Evolutionary conservation across 2,888 invertebrate species (phyloP), one percentile per base, ranked within the genome.

Genomic region (Heteromyza rotundicornis): DNA sequence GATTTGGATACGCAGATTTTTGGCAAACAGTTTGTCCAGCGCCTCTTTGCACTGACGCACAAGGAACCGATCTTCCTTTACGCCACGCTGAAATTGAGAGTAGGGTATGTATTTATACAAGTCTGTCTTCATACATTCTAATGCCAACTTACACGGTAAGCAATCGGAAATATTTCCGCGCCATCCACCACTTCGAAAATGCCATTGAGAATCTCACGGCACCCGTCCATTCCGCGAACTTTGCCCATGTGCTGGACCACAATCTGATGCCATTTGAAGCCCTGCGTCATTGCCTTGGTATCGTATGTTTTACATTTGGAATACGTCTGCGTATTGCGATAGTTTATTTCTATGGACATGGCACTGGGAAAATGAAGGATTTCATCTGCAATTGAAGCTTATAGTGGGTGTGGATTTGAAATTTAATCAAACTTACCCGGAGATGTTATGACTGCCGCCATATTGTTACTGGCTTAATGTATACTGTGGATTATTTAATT

Each of bases 221-320:
- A 68, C 0, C 72, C 66, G 47, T 74, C 2, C 17, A 67, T 44
- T 2, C 65, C 76, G 7, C 67, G 60, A 0, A 74, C 54, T 49
- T 68, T 71, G 0, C 75, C 76, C 17, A 69, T 64, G 58, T 81
- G 81, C 32, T 75, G 67, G 2, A 80, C 72, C 1, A 67, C 44
- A 23, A 81, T 68, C 56, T 78, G 74, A 56, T 80, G 76, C 81
- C 81, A 81, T 2, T 73, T 70, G 24, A 68, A 74, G 0, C 73
- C 70, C 5, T 68, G 58, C 27, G 72, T 75, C 57, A 76, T 75
- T 0, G 69, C 55, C 2, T 69, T 64, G 0, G 61, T 14, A 35
- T 75, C 75, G 36, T 81, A 81, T 2, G 32, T 53, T 19, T 58
- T 72, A 22, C 72, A 74, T 24, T 72, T 77, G 20, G 63, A 65